Conservation (phyloP, 2,113 vertebrate species). For the Onychostoma macrolepis region DNA sequence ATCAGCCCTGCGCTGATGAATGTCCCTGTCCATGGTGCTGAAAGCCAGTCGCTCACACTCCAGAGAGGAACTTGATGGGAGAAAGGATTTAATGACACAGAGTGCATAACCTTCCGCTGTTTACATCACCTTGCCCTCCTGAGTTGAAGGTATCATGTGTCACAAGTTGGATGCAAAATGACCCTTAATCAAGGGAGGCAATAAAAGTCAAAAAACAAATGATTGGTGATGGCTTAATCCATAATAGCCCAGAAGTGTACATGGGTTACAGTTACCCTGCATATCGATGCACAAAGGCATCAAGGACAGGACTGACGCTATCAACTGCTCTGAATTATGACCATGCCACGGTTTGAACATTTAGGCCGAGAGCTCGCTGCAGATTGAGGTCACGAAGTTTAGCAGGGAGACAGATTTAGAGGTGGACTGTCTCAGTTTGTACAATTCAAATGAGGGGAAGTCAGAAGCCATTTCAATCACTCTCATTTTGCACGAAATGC, state of each 20-base stretch:
- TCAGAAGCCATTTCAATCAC: slow-evolving; percentile 59
- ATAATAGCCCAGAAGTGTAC: neutral
- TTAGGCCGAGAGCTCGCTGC: slow-evolving; percentile 11
- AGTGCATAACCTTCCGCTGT: neutral
- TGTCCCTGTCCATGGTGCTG: slow-evolving; percentile 66
- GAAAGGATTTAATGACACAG: slow-evolving; percentile 43
- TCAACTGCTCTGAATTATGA: slow-evolving; percentile 59
- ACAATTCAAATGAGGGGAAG: slow-evolving; percentile 54
- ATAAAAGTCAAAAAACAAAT: slow-evolving; percentile 26
- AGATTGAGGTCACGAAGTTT: slow-evolving; percentile 54
- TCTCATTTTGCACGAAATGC: slow-evolving; percentile 53
- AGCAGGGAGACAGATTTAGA: slow-evolving; percentile 41
- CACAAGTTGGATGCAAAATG: neutral
- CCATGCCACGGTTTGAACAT: slow-evolving; percentile 27
- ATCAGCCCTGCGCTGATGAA: slow-evolving; percentile 57
- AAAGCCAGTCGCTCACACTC: slow-evolving; percentile 58
- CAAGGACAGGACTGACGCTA: slow-evolving; percentile 63
- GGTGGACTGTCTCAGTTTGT: slow-evolving; percentile 46
- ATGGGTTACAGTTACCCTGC: slow-evolving; percentile 35
- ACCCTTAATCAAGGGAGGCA: slow-evolving; percentile 18
- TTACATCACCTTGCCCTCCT: neutral
- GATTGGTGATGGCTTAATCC: slow-evolving; percentile 4
- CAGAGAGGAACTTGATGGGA: slow-evolving; percentile 40
- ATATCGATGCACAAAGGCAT: slow-evolving; percentile 47
- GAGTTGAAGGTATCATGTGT: slow-evolving; percentile 3